Base-by-base conservation (phyloP, 2,888 invertebrate genomes). In the Cheilosia vulpina region DNA sequence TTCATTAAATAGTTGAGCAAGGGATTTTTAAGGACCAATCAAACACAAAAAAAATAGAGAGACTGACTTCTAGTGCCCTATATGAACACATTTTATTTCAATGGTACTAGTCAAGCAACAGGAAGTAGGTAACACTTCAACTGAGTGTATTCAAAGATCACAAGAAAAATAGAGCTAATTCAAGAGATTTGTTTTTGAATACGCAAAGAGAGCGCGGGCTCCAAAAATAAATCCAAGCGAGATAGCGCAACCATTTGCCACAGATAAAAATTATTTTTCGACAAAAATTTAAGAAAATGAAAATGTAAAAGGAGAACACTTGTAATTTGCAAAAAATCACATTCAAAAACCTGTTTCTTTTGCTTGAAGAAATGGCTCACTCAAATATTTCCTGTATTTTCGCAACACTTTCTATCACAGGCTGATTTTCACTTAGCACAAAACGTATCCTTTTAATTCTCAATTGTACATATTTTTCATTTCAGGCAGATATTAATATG, bases 161-260 rank as follows among this genome's bases (percentile, higher is more conserved):
- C 38, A 68, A 31, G 34, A 13, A 73, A 24, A 58, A 27, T 43
- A 57, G 43, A 21, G 21, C 21, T 21, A 21, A 47, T 27, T 27
- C 63, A 41, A 58, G 66, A 71, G 66, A 73, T 38, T 34, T 47
- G 3, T 57, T 57, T 50, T 34, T 47, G 4, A 52, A 62, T 50
- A 66, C 11, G 19, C 27, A 60, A 65, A 65, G 76, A 71, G 77
- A 62, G 62, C 66, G 24, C 53, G 47, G 55, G 43, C 85, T 85
- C 85, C 85, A 85, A 85, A 85, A 85, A 85, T 85, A 85, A 85
- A 85, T 85, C 62, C 58, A 81, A 81, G 76, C 85, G 57, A 71
- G 57, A 21, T 7, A 52, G 47, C 24, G 15, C 31, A 58, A 65
- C 57, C 72, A 45, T 53, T 58, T 27, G 53, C 50, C 24, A 53